A percentile compares a stretch with the other conserved stretches of the same genome.
These are phyloP conservation scores for Apocheima hispidaria DNA, from an alignment of 2,888 invertebrate species.

Conservation along the genomic window DNA sequence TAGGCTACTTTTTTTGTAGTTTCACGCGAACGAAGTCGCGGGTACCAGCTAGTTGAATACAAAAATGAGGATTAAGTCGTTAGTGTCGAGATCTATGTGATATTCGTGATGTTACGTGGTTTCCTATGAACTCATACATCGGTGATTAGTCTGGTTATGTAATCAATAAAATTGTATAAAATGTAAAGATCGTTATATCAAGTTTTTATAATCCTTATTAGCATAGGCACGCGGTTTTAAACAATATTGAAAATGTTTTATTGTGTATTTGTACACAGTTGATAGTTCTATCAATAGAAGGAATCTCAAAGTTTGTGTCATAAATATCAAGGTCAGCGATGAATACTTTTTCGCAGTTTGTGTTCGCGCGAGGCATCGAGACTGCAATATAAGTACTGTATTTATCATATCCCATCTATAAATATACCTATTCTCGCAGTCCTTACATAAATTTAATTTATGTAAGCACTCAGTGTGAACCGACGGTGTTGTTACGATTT, in stretches of 20 bases:
- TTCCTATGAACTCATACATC: constrained; percentile 20
- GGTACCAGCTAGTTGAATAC: too few relatives aligned
- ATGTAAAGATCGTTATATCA: constrained; percentile 26
- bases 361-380: constrained; percentile 55
- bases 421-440: constrained; percentile 47
- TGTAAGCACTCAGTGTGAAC: constrained; percentile 44
- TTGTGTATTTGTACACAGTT: constrained; percentile 44
- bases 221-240: constrained; percentile 34
- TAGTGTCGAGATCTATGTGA: constrained; percentile 13
- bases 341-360: constrained; percentile 62
- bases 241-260: constrained; percentile 41
- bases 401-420: constrained; percentile 55
- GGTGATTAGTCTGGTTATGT: constrained; percentile 24
- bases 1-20: too few relatives aligned
- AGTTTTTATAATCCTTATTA: constrained; percentile 37
- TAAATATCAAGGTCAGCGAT: constrained; percentile 71
- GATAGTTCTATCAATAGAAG: constrained; percentile 55
- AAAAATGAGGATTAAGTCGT: constrained; percentile 7
- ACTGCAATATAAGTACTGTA: constrained; percentile 53
- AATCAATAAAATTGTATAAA: constrained; percentile 32
- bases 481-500: constrained; percentile 22
- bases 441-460: constrained; percentile 46
- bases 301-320: constrained; percentile 64
- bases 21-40: too few relatives aligned
- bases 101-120: constrained; percentile 16